phyloP scores from a whole-genome alignment of 2,113 vertebrate species.

The Platichthys flesus region DNA sequence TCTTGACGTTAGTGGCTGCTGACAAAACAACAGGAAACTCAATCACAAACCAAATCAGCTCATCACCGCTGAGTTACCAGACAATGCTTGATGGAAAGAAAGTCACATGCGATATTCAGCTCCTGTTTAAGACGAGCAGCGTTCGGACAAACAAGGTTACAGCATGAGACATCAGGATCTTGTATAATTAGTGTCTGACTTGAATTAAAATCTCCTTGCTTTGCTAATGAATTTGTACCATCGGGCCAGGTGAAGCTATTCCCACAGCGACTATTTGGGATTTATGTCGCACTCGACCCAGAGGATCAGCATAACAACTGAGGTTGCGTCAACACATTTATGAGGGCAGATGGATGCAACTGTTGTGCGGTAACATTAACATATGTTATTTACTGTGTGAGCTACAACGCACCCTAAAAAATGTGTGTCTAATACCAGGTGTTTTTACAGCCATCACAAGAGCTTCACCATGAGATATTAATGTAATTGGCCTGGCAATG shows the following conservation, averaged over 20 bases:
- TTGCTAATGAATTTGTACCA: conserved; percentile 44
- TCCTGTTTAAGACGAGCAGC: conserved; percentile 2
- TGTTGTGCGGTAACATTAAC: conserved; percentile 17
- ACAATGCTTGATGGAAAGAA: conserved; percentile 22
- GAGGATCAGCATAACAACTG: conserved; percentile 34
- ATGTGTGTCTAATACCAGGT: background rate
- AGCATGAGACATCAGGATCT: conserved; percentile 43
- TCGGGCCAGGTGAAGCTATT: conserved; percentile 32
- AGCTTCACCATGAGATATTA: conserved; percentile 8
- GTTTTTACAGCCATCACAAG: background rate
- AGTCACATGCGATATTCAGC: conserved; percentile 50
- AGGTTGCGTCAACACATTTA: conserved; percentile 30
- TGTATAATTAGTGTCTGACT: conserved; percentile 40
- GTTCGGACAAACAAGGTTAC: conserved; percentile 56
- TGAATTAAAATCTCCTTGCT: conserved; percentile 50
- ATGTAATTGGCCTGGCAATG: background rate
- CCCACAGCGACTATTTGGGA: conserved; percentile 21
- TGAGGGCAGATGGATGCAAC: conserved; percentile 19
- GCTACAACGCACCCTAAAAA: background rate
- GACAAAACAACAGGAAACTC: conserved; percentile 36
- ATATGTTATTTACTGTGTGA: conserved; percentile 10
- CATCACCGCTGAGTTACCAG: conserved; percentile 7
- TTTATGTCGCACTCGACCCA: conserved; percentile 23
- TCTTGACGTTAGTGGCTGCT: conserved; percentile 16
- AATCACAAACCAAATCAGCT: conserved; percentile 32